Conservation (phyloP, 1,140 invertebrate species). For the Hylaeus anthracinus region DNA sequence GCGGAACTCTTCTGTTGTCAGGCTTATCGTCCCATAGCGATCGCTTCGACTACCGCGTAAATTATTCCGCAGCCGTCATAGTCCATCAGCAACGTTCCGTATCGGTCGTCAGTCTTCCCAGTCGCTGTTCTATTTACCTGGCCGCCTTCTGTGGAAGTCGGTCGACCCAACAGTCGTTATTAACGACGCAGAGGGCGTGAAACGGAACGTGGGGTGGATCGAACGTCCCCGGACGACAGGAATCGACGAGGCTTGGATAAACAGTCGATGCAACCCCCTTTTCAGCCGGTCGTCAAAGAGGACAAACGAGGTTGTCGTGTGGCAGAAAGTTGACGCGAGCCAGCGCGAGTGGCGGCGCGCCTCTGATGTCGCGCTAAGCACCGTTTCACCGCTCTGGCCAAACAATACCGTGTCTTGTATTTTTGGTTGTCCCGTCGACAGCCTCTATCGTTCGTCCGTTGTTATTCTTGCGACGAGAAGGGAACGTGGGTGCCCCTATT, state of each 20-base stretch:
- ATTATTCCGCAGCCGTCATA: background rate
- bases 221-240: conserved; percentile 24
- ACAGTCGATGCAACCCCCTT: conserved; percentile 44
- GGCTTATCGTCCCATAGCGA: background rate
- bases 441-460: no score
- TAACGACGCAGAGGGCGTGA: conserved; percentile 34
- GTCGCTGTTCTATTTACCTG: conserved; percentile 23
- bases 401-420: conserved; percentile 49
- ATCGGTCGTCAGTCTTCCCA: background rate
- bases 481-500: background rate
- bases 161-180: conserved; percentile 35
- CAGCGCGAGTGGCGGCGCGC: conserved; percentile 33
- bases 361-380: conserved; percentile 46
- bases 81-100: background rate
- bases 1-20: background rate
- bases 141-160: background rate
- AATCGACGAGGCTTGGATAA: conserved; percentile 55
- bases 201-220: conserved; percentile 30
- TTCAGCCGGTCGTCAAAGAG: conserved; percentile 45
- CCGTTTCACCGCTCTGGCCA: conserved; percentile 28
- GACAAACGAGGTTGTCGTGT: conserved; percentile 45
- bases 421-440: conserved; percentile 30
- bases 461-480: background rate
- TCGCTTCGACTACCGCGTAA: background rate
- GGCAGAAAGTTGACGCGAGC: conserved; percentile 37